Evolutionary conservation across 2,113 vertebrate species (phyloP).

Genomic region (Sclerurus mexicanus): DNA sequence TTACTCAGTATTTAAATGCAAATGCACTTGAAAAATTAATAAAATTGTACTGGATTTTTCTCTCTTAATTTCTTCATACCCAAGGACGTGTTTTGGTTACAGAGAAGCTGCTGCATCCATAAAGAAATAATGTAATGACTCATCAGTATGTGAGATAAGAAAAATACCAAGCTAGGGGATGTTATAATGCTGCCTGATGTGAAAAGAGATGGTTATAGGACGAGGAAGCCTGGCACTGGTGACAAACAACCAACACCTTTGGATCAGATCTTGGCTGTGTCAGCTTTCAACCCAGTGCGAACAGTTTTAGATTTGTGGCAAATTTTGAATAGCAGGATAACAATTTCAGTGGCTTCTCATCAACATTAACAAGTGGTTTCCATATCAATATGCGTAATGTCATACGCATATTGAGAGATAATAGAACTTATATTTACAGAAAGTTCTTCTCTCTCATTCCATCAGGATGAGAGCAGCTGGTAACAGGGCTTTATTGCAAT

Average conservation of each 20-base stretch:
- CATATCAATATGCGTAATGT: background rate
- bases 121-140: background rate
- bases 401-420: background rate
- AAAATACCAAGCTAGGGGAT: background rate
- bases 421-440: background rate
- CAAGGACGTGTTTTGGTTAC: background rate
- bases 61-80: background rate
- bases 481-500: background rate
- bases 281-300: background rate
- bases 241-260: background rate
- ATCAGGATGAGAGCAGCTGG: background rate
- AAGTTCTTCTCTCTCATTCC: background rate
- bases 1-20: background rate
- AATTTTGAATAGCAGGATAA: background rate
- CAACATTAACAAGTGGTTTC: background rate
- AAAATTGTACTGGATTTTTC: background rate
- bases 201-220: background rate
- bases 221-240: background rate
- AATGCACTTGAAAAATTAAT: background rate
- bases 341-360: background rate
- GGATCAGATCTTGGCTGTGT: background rate
- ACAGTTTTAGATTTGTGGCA: background rate
- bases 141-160: background rate
- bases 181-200: background rate
- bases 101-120: background rate